These are phyloP conservation scores for Pelochelys cantorii DNA, from an alignment of 2,797 vertebrate species.

Conservation along the genomic window DNA sequence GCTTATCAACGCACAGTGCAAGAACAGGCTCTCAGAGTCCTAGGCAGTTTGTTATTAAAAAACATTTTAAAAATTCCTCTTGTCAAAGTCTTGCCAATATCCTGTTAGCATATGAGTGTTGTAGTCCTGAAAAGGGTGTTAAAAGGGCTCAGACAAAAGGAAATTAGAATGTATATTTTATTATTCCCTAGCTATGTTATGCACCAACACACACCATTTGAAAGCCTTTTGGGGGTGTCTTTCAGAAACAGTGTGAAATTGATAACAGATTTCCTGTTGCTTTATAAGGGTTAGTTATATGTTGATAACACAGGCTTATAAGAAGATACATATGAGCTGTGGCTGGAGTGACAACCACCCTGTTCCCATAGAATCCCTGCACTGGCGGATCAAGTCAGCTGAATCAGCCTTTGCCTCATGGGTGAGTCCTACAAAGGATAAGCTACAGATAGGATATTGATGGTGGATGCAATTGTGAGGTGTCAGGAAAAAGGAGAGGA, in stretches of 20 bases:
- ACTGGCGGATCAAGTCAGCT: neutral
- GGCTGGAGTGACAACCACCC: neutral
- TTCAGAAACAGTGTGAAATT: neutral
- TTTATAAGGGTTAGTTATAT: neutral
- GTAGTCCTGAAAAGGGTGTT: neutral
- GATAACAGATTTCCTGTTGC: neutral
- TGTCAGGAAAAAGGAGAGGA: neutral
- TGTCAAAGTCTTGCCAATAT: neutral
- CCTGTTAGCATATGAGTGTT: neutral
- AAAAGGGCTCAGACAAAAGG: neutral
- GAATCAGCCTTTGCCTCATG: neutral
- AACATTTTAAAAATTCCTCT: neutral
- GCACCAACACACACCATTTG: neutral
- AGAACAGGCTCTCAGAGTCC: accelerated
- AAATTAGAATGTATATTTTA: accelerated
- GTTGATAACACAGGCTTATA: neutral
- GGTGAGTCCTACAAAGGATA: neutral
- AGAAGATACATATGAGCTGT: neutral
- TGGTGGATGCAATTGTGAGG: neutral
- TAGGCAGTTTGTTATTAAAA: accelerated
- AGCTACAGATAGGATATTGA: neutral
- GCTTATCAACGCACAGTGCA: accelerated
- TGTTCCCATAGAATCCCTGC: neutral
- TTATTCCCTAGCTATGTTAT: accelerated
- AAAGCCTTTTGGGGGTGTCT: neutral